Conservation (phyloP, 2,797 vertebrate genomes). For the Sebastiscus tertius region DNA sequence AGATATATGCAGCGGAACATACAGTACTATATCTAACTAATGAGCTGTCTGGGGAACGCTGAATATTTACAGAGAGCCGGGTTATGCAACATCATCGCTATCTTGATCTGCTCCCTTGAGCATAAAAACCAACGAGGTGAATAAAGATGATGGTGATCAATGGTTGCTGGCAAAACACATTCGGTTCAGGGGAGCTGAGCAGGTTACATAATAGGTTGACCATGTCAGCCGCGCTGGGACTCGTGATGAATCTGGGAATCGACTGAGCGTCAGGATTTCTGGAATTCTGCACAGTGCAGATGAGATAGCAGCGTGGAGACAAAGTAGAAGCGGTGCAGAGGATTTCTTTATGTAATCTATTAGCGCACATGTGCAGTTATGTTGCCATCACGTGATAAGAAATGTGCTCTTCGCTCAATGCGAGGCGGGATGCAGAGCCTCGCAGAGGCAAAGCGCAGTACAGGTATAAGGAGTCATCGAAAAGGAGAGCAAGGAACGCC, state of each 20-base stretch:
- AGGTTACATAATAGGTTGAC: constrained; percentile 48
- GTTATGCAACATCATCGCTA: constrained; percentile 62
- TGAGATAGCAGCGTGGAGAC: not conserved
- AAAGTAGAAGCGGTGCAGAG: not conserved
- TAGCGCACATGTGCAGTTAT: not conserved
- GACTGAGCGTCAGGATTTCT: not conserved
- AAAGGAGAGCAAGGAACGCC: not conserved
- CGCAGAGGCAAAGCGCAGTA: not conserved
- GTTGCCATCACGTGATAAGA: not conserved
- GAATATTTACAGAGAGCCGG: constrained; percentile 41
- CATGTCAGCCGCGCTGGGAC: constrained; percentile 20
- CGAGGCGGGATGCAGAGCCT: not conserved
- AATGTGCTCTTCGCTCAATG: not conserved
- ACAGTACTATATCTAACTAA: constrained; percentile 48
- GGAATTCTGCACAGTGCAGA: not conserved
- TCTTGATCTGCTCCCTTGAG: constrained; percentile 50
- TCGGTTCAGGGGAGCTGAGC: constrained; percentile 47
- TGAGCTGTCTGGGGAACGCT: constrained; percentile 62
- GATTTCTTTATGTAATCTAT: constrained; percentile 23
- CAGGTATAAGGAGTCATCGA: not conserved
- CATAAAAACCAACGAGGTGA: constrained; percentile 54
- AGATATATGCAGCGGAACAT: constrained; percentile 38
- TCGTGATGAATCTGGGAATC: constrained; percentile 21
- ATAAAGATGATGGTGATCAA: constrained; percentile 66
- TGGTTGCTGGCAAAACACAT: constrained; percentile 57